Percentiles rank a stretch among this genome's conserved stretches.
phyloP scores from a whole-genome alignment of 1,140 invertebrate genomes.

The Drosophila arawakana region DNA sequence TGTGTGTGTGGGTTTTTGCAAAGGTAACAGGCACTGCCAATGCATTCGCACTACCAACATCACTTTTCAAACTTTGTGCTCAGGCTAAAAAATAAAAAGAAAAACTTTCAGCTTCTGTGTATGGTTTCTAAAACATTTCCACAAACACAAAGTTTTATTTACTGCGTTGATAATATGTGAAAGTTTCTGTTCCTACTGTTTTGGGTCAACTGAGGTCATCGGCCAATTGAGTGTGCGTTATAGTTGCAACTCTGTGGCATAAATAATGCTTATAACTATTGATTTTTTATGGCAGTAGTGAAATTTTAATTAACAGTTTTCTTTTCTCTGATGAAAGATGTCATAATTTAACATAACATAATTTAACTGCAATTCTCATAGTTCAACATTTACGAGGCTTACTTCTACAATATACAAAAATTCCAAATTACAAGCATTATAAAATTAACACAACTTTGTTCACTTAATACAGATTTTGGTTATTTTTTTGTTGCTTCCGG shows the following conservation, averaged over 20 bases:
- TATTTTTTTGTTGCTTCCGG: too few species aligned
- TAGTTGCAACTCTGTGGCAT: constrained; percentile 26
- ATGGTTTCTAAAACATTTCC: constrained; percentile 44
- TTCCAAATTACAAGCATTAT: too few species aligned
- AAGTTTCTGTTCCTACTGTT: constrained; percentile 45
- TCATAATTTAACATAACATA: too few species aligned
- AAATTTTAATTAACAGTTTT: not conserved
- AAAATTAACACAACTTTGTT: too few species aligned
- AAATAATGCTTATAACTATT: constrained; percentile 23
- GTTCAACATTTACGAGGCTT: too few species aligned
- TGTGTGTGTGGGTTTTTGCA: constrained; percentile 21
- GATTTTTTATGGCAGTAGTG: not conserved
- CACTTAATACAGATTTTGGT: too few species aligned
- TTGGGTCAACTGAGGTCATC: constrained; percentile 32
- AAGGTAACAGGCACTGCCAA: not conserved
- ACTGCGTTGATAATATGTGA: constrained; percentile 75
- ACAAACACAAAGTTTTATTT: constrained; percentile 65
- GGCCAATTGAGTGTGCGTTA: constrained; percentile 38
- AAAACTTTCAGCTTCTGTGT: constrained; percentile 25
- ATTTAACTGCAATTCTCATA: too few species aligned
- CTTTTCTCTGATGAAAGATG: too few species aligned
- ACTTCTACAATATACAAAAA: too few species aligned
- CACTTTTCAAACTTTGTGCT: constrained; percentile 37
- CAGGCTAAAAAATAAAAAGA: not conserved
- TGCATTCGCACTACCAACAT: constrained; percentile 7